Percentiles rank a stretch among this genome's conserved stretches.
These are phyloP conservation scores for Diarsia rubi DNA, from an alignment of 2,888 invertebrate genomes.

Conservation along the genomic window DNA sequence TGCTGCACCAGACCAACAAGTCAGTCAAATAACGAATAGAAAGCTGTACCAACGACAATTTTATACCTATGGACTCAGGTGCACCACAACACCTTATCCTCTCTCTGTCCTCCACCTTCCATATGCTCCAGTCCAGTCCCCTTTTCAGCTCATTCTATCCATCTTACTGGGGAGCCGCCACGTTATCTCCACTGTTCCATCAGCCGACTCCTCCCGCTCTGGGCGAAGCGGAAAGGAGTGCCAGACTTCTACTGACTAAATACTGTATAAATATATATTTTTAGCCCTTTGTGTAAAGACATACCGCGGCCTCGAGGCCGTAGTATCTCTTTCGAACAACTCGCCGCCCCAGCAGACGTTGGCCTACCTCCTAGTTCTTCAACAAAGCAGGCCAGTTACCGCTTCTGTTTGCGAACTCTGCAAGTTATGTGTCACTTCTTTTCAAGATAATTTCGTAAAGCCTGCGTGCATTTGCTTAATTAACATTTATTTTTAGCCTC, in stretches of 20 bases:
- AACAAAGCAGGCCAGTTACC: background rate
- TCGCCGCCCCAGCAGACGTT: too few species aligned
- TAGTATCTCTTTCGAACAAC: too few species aligned
- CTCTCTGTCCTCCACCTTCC: background rate
- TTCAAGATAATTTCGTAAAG: background rate
- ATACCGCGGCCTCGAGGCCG: too few species aligned
- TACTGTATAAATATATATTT: too few species aligned
- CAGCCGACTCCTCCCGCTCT: background rate
- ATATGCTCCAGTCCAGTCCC: background rate
- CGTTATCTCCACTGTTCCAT: background rate
- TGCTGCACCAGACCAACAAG: too few species aligned
- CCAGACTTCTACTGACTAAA: too few species aligned
- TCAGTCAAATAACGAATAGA: too few species aligned
- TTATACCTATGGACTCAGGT: background rate
- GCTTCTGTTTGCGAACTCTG: background rate
- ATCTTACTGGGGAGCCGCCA: background rate
- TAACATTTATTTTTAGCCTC: background rate
- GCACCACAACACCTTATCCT: background rate
- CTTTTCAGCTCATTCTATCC: background rate
- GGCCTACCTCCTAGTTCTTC: background rate
- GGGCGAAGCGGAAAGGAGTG: too few species aligned
- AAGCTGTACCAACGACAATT: background rate
- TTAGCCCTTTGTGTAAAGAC: too few species aligned
- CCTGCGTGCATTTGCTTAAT: background rate
- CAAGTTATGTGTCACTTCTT: background rate